These are phyloP conservation scores for Reinhardtius hippoglossoides DNA, from an alignment of 2,113 vertebrate species.

Conservation along the genomic window DNA sequence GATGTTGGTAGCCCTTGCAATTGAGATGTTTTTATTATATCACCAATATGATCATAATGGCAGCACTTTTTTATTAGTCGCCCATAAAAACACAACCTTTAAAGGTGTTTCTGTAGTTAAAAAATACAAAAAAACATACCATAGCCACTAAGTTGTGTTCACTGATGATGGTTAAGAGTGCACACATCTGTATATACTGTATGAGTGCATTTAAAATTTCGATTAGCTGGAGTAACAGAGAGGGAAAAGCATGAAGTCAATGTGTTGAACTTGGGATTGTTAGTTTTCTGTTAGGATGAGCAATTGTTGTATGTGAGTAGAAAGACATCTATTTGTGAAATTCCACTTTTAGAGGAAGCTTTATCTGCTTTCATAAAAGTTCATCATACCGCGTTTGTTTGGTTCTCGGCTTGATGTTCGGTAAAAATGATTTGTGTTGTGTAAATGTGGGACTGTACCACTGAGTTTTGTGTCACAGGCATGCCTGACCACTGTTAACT, in stretches of 20 bases:
- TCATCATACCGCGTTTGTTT: background rate
- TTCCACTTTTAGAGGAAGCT: background rate
- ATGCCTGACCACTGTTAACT: slow-evolving; percentile 16
- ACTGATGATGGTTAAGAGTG: slow-evolving; percentile 1
- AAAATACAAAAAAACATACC: background rate
- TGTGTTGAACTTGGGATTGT: too few relatives aligned
- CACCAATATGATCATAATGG: background rate
- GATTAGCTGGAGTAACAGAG: slow-evolving; percentile 23
- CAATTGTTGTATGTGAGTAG: background rate
- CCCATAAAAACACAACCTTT: background rate
- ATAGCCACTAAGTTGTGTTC: background rate
- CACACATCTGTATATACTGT: slow-evolving; percentile 2
- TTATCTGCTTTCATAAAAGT: background rate
- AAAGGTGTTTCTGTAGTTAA: background rate
- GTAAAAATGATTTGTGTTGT: background rate
- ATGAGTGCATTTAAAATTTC: slow-evolving; percentile 39
- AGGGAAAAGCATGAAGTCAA: background rate
- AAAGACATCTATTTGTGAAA: background rate
- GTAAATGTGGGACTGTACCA: slow-evolving; percentile 1
- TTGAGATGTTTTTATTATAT: background rate
- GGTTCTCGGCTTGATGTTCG: background rate
- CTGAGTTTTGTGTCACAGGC: slow-evolving; percentile 29
- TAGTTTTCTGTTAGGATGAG: too few relatives aligned
- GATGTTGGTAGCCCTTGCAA: background rate
- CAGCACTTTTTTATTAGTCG: too few relatives aligned